phyloP scores from a whole-genome alignment of 2,113 vertebrate species.

The Diadophis punctatus region DNA sequence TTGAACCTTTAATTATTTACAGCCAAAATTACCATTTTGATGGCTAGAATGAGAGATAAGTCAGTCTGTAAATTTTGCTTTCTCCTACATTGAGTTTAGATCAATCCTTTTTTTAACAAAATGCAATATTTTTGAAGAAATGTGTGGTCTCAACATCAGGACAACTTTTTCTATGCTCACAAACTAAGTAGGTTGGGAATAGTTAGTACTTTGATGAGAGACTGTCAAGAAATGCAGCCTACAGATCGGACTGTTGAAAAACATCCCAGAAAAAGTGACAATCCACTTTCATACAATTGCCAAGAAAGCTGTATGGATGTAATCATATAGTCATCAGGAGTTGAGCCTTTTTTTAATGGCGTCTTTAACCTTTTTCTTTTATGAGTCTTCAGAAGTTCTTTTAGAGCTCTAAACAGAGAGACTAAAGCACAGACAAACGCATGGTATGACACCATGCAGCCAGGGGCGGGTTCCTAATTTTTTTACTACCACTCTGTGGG shows the following conservation, averaged over 20 bases:
- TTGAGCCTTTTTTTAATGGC: neutral
- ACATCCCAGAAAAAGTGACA: neutral
- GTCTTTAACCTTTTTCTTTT: neutral
- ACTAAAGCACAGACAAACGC: neutral
- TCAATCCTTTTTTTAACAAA: neutral
- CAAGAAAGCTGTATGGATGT: neutral
- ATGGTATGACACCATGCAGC: neutral
- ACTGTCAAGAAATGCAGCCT: neutral
- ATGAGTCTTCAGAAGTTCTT: neutral
- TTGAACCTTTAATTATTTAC: neutral
- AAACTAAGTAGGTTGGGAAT: neutral
- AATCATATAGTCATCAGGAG: neutral
- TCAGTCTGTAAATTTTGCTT: neutral
- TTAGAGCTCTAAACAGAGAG: neutral
- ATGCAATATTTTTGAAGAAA: neutral
- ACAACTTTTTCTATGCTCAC: neutral
- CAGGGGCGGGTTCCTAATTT: too few relatives aligned
- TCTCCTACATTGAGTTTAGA: neutral
- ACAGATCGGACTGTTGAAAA: neutral
- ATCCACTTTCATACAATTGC: neutral
- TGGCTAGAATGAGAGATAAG: neutral
- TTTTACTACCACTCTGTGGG: too few relatives aligned
- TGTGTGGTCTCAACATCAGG: neutral
- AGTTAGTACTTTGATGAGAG: neutral
- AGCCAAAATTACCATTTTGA: neutral